phyloP scores from a whole-genome alignment of 2,113 vertebrate genomes.

The Gracilinanus agilis region DNA sequence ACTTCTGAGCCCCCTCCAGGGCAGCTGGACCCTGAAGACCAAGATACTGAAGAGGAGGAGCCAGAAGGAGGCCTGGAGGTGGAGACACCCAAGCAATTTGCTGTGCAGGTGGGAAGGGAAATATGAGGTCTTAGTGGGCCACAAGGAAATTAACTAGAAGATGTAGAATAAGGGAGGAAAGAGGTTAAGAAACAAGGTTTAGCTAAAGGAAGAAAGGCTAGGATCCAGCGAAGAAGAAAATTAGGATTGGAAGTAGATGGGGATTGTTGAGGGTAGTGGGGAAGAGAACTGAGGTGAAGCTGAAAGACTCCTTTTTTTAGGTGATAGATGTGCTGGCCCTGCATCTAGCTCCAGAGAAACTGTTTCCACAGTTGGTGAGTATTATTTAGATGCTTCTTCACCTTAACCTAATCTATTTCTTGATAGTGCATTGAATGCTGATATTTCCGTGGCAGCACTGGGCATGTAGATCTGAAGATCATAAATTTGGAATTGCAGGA shows the following conservation, averaged over 20 bases:
- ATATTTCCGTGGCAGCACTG: neutral
- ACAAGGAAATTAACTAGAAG: neutral
- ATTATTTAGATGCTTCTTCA: neutral
- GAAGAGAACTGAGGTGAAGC: neutral
- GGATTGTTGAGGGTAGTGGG: neutral
- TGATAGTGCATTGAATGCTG: neutral
- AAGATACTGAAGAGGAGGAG: slow-evolving; percentile 85
- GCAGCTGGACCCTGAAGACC: slow-evolving; percentile 90
- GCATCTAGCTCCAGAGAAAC: slow-evolving; percentile 92
- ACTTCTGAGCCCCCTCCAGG: slow-evolving; percentile 87
- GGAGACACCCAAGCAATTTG: slow-evolving; percentile 90
- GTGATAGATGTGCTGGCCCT: slow-evolving; percentile 93
- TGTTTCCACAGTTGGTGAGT: slow-evolving; percentile 90
- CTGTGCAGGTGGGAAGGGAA: slow-evolving; percentile 87
- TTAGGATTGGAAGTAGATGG: neutral
- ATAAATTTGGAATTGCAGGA: neutral
- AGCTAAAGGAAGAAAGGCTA: neutral
- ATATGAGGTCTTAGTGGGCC: neutral
- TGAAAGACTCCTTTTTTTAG: slow-evolving; percentile 75
- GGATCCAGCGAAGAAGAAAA: neutral
- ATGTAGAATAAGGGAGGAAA: neutral
- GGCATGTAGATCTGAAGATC: neutral
- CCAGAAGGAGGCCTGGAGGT: slow-evolving; percentile 80
- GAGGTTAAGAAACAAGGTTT: neutral
- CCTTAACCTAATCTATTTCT: neutral